phyloP scores from a whole-genome alignment of 2,888 invertebrate species.

The Erebia palarica region DNA sequence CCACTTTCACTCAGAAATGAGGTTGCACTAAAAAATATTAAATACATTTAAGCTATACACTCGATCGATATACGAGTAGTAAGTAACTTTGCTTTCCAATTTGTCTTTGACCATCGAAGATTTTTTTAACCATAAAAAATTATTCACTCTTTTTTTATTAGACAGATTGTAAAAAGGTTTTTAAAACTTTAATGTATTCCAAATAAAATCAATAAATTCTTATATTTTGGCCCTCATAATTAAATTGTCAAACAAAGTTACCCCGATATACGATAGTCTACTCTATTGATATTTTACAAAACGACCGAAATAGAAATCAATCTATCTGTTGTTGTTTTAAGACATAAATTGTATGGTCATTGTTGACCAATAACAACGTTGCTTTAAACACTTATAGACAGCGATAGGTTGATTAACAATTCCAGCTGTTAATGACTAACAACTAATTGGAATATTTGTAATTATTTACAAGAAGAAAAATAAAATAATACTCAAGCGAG shows the following conservation, averaged over 20 bases:
- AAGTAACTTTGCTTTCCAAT: not conserved
- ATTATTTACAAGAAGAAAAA: constrained; percentile 70
- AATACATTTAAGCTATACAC: constrained; percentile 58
- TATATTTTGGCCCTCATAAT: too few relatives aligned
- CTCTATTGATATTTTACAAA: constrained; percentile 74
- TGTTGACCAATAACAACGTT: too few relatives aligned
- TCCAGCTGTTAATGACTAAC: constrained; percentile 53
- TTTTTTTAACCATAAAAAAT: too few relatives aligned
- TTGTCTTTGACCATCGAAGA: not conserved
- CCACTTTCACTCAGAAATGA: constrained; percentile 46
- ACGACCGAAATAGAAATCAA: too few relatives aligned
- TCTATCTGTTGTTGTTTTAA: too few relatives aligned
- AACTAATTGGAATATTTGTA: constrained; percentile 75
- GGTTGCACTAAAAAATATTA: constrained; percentile 56
- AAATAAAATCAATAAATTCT: too few relatives aligned
- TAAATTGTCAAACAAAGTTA: not conserved
- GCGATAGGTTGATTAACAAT: too few relatives aligned
- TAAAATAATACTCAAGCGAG: constrained; percentile 54
- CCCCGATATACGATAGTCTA: constrained; percentile 45
- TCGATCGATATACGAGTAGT: not conserved
- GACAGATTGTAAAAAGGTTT: not conserved
- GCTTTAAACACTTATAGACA: too few relatives aligned
- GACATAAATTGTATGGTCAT: too few relatives aligned
- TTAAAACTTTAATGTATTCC: not conserved
- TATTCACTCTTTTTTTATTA: too few relatives aligned